Conservation (phyloP, 2,797 vertebrate genomes). For the Melanotaenia nigrans region DNA sequence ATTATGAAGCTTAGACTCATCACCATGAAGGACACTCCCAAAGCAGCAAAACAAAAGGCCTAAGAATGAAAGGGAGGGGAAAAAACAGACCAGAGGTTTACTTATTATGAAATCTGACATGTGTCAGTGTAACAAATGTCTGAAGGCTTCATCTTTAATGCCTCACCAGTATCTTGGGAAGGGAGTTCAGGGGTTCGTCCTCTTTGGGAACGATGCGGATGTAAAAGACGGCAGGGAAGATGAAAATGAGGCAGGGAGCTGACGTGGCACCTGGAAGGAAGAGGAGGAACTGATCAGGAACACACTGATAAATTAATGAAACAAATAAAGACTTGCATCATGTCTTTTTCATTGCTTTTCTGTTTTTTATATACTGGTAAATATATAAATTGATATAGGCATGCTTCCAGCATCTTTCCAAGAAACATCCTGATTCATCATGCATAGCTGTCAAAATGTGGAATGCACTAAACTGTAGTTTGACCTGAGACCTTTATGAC, state of each 20-base stretch:
- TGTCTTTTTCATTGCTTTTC: not conserved
- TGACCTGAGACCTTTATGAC: too few species aligned
- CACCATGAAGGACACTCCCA: slow-evolving; percentile 94
- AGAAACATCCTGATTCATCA: too few species aligned
- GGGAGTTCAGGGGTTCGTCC: slow-evolving; percentile 90
- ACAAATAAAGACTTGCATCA: not conserved
- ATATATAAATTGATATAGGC: not conserved
- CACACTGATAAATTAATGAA: not conserved
- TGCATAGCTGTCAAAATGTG: too few species aligned
- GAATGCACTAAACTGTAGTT: too few species aligned
- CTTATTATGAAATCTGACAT: slow-evolving; percentile 1
- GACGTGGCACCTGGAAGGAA: slow-evolving; percentile 91
- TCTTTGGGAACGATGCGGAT: slow-evolving; percentile 95
- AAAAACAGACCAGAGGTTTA: not conserved
- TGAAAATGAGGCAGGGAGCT: slow-evolving; percentile 98
- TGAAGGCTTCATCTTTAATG: not conserved
- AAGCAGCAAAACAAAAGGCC: slow-evolving; percentile 90
- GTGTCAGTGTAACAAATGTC: not conserved
- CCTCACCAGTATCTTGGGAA: slow-evolving; percentile 92
- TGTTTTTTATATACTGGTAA: not conserved
- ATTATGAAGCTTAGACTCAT: slow-evolving; percentile 99
- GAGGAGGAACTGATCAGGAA: not conserved
- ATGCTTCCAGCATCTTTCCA: too few species aligned
- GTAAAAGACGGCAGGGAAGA: slow-evolving; percentile 98
- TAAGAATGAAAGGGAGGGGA: slow-evolving; percentile 55